Evolutionary conservation across 2,797 vertebrate species (phyloP).

Genomic region (Denticeps clupeoides): DNA sequence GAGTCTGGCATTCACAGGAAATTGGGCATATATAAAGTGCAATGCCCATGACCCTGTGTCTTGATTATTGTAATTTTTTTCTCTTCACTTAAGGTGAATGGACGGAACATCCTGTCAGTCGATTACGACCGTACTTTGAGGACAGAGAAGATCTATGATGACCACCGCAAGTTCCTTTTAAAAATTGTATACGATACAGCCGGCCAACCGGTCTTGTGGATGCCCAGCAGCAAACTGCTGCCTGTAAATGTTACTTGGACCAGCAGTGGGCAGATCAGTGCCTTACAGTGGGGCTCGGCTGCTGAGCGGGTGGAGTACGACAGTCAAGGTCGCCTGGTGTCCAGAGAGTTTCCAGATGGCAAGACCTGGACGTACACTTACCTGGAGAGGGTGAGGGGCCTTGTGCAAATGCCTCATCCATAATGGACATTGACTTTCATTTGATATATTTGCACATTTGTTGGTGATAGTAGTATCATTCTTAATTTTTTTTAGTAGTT

Average conservation of each 20-base stretch:
- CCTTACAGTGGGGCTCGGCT: constrained; percentile 85
- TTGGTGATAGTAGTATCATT: too few species aligned
- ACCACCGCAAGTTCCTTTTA: constrained; percentile 96
- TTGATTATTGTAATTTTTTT: too few species aligned
- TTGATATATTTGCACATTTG: too few species aligned
- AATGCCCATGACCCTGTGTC: constrained; percentile 43
- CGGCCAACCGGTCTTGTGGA: constrained; percentile 94
- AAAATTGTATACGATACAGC: constrained; percentile 89
- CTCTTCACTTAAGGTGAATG: constrained; percentile 72
- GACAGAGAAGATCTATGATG: constrained; percentile 98
- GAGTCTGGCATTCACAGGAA: not conserved
- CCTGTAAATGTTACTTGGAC: constrained; percentile 91
- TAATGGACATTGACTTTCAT: too few species aligned
- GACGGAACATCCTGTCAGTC: constrained; percentile 93
- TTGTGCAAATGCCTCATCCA: too few species aligned
- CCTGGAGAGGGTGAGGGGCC: constrained; percentile 82
- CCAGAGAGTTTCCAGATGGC: constrained; percentile 92
- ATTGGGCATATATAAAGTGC: constrained; percentile 1
- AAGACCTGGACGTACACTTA: constrained; percentile 98
- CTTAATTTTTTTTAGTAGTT: too few species aligned
- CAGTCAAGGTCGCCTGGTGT: constrained; percentile 80
- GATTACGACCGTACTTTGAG: constrained; percentile 93
- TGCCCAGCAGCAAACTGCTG: constrained; percentile 93
- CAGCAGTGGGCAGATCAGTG: constrained; percentile 83
- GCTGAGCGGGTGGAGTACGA: constrained; percentile 88